Conservation (phyloP, 2,888 invertebrate species). For the Pristionchus entomophagus region DNA sequence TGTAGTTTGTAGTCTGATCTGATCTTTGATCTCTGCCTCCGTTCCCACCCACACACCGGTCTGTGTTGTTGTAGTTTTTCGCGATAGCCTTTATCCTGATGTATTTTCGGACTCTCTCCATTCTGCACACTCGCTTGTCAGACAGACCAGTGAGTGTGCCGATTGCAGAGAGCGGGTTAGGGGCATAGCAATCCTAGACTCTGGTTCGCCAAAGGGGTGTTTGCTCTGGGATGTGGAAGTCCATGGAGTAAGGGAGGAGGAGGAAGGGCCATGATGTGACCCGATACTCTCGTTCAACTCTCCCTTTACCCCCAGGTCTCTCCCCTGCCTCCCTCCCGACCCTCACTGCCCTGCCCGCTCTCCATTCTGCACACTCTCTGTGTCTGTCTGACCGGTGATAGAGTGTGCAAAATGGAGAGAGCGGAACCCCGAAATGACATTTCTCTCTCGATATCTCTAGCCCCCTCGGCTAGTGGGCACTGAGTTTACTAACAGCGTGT, state of each 20-base stretch:
- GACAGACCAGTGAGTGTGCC: no score
- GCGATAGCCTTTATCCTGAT: no score
- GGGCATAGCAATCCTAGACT: no score
- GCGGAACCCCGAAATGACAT: no score
- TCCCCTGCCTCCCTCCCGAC: background rate
- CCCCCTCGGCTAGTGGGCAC: background rate
- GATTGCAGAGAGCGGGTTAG: no score
- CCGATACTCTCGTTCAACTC: background rate
- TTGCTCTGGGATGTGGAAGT: background rate
- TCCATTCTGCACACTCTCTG: background rate
- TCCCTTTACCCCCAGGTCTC: slow-evolving; percentile 16
- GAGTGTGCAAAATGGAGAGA: no score
- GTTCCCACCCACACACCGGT: background rate
- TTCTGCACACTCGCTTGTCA: no score
- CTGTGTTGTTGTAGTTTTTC: no score
- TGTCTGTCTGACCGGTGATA: background rate
- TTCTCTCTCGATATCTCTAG: no score
- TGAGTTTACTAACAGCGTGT: slow-evolving; percentile 7
- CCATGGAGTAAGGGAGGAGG: background rate
- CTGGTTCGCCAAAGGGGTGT: background rate
- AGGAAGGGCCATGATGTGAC: slow-evolving; percentile 13
- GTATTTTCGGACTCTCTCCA: no score
- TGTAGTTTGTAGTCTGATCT: background rate
- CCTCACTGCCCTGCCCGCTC: background rate
- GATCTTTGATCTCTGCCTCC: background rate